Evolutionary conservation across 2,888 invertebrate species (phyloP).

Genomic region (Ormyrus labotus): DNA sequence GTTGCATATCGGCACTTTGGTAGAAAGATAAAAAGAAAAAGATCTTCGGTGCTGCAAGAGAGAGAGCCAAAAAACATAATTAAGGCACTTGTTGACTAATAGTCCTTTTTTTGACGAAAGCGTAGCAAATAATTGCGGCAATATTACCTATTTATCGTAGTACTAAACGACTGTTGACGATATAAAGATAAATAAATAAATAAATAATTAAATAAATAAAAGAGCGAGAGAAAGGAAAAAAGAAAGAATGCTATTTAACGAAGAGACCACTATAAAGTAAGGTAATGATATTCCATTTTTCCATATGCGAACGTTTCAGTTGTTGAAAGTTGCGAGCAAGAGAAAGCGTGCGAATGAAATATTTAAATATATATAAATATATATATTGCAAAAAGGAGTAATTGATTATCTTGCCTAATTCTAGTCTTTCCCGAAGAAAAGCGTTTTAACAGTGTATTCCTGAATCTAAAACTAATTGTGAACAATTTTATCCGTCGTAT

Average conservation of each 20-base stretch:
- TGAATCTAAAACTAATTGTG: slow-evolving; percentile 65
- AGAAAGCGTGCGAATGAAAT: slow-evolving; percentile 41
- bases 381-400: slow-evolving; percentile 14
- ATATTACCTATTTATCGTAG: slow-evolving; percentile 69
- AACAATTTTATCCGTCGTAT: slow-evolving; percentile 63
- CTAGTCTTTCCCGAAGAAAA: slow-evolving; percentile 67
- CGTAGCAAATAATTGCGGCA: slow-evolving; percentile 69
- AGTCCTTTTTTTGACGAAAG: slow-evolving; percentile 60
- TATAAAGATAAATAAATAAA: slow-evolving; percentile 47
- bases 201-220: slow-evolving; percentile 28
- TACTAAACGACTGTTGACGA: slow-evolving; percentile 66
- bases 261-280: slow-evolving; percentile 65
- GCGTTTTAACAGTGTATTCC: slow-evolving; percentile 61
- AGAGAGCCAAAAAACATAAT: slow-evolving; percentile 35
- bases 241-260: slow-evolving; percentile 43
- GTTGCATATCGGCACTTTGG: slow-evolving; percentile 1
- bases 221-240: slow-evolving; percentile 36
- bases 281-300: slow-evolving; percentile 64
- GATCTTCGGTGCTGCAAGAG: neutral
- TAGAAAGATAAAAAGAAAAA: slow-evolving; percentile 11
- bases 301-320: slow-evolving; percentile 61
- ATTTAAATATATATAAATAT: slow-evolving; percentile 26
- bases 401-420: slow-evolving; percentile 68
- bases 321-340: slow-evolving; percentile 38
- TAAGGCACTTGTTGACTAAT: slow-evolving; percentile 64